Percentiles rank a stretch among this genome's conserved stretches.
Conservation (phyloP, 2,888 invertebrate genomes). For the Tenthredo distinguenda region DNA sequence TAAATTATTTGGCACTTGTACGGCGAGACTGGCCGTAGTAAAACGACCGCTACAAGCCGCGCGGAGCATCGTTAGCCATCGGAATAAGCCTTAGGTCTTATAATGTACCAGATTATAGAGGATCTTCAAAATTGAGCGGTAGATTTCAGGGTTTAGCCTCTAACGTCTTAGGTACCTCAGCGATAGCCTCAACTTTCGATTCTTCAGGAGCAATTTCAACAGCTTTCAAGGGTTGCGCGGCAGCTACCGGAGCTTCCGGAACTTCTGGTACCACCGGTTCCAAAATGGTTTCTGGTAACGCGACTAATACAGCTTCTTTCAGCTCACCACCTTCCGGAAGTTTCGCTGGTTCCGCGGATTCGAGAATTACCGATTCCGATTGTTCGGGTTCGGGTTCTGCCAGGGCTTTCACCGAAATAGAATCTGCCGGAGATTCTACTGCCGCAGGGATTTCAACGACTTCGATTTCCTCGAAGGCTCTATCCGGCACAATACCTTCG, state of each 20-base stretch:
- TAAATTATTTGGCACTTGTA: conserved; percentile 60
- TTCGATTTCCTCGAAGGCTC: neutral
- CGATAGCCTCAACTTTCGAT: conserved; percentile 35
- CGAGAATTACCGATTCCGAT: neutral
- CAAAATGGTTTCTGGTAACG: neutral
- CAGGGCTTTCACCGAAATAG: neutral
- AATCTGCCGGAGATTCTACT: neutral
- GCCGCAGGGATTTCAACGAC: neutral
- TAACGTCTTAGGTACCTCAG: conserved; percentile 56
- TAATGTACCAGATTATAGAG: conserved; percentile 37
- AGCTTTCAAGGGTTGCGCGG: neutral
- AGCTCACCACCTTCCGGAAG: conserved; percentile 6
- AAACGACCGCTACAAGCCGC: conserved; percentile 70
- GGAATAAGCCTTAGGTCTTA: conserved; percentile 56
- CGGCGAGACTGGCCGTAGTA: conserved; percentile 69
- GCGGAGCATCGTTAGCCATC: conserved; percentile 56
- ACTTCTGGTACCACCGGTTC: conserved; percentile 26
- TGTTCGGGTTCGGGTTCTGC: neutral
- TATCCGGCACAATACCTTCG: neutral
- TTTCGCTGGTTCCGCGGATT: neutral
- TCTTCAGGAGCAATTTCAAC: conserved; percentile 29
- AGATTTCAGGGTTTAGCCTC: conserved; percentile 14
- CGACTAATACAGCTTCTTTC: neutral
- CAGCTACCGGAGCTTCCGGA: conserved; percentile 26
- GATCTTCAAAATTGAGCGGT: neutral